These are phyloP conservation scores for Brachypteracias leptosomus DNA, from an alignment of 2,113 vertebrate genomes.

Conservation along the genomic window DNA sequence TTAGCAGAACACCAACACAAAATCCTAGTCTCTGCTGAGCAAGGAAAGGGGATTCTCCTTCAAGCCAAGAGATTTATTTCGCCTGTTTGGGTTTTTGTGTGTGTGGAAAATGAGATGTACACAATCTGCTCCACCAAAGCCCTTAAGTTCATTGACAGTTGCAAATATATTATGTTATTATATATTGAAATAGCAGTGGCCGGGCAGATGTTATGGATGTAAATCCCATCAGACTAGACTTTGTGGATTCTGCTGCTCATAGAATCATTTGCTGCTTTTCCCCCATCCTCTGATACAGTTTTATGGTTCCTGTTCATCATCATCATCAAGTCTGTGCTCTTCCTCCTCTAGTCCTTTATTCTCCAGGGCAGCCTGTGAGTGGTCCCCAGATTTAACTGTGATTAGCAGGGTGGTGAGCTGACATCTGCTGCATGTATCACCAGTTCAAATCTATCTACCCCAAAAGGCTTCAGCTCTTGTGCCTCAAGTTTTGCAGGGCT, in stretches of 20 bases:
- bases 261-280: conserved; percentile 1
- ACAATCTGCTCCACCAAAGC: neutral
- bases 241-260: conserved; percentile 1
- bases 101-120: neutral
- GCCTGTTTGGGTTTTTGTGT: neutral
- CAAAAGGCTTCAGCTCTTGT: conserved; percentile 11
- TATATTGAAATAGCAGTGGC: neutral
- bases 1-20: neutral
- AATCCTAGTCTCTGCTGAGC: neutral
- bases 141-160: neutral
- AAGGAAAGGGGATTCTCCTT: neutral
- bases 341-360: conserved; percentile 7
- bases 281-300: neutral
- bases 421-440: neutral
- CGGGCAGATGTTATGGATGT: conserved; percentile 12
- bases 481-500: conserved; percentile 4
- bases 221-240: conserved; percentile 17
- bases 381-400: neutral
- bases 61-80: neutral
- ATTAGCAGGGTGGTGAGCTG: neutral
- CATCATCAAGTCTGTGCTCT: neutral
- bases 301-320: conserved; percentile 9
- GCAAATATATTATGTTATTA: neutral
- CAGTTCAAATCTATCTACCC: neutral
- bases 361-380: neutral